These are phyloP conservation scores for Eciton burchellii DNA, from an alignment of 1,140 invertebrate genomes.

Conservation along the genomic window DNA sequence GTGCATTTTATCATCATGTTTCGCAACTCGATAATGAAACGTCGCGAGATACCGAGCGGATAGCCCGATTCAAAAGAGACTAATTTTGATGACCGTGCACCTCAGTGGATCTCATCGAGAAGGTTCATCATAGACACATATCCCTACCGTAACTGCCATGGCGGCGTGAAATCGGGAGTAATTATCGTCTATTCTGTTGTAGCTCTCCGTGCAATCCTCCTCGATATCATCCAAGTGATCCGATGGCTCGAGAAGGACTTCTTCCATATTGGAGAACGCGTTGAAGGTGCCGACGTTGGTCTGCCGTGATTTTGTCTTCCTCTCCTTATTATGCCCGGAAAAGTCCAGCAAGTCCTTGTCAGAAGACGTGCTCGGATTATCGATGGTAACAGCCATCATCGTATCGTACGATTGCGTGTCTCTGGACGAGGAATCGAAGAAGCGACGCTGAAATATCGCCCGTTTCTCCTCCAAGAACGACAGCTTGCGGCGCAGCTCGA, in stretches of 20 bases:
- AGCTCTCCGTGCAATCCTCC: constrained; percentile 76
- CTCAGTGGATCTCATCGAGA: no score
- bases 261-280: constrained; percentile 81
- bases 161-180: constrained; percentile 58
- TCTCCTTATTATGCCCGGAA: constrained; percentile 34
- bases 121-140: constrained; percentile 34
- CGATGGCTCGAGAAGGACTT: constrained; percentile 79
- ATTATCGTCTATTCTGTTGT: constrained; percentile 59
- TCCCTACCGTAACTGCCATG: constrained; percentile 70
- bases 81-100: constrained; percentile 63
- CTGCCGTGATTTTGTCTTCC: constrained; percentile 76
- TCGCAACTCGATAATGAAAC: constrained; percentile 33
- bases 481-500: constrained; percentile 75
- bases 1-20: not conserved
- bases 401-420: constrained; percentile 75
- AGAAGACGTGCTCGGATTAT: not conserved
- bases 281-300: constrained; percentile 83
- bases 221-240: constrained; percentile 79
- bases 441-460: constrained; percentile 79
- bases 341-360: not conserved
- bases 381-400: constrained; percentile 69
- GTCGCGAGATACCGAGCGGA: not conserved
- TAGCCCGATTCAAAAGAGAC: not conserved
- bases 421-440: constrained; percentile 72
- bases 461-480: constrained; percentile 78